These are phyloP conservation scores for Isotomurus palustris DNA, from an alignment of 2,888 invertebrate genomes.

Conservation along the genomic window DNA sequence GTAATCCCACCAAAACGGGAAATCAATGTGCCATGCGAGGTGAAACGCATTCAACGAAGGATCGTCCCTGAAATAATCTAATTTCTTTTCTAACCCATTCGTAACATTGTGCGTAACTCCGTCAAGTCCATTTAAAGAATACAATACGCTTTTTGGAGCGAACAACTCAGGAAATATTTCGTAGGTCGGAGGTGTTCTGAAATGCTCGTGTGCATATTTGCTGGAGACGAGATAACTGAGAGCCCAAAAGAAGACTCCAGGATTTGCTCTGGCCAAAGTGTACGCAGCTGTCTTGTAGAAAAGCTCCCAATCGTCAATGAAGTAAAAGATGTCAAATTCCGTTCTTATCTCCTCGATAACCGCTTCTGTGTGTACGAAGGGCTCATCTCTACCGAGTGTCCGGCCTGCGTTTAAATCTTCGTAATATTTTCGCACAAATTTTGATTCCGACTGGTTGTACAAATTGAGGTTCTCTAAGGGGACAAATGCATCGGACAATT, in stretches of 20 bases:
- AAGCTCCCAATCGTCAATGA: slow-evolving; percentile 66
- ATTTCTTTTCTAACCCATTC: slow-evolving; percentile 56
- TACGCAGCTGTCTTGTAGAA: slow-evolving; percentile 65
- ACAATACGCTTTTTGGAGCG: slow-evolving; percentile 58
- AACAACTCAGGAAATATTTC: slow-evolving; percentile 64
- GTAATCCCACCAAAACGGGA: slow-evolving; percentile 62
- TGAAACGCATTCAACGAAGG: slow-evolving; percentile 63
- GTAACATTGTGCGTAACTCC: slow-evolving; percentile 34
- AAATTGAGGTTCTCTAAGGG: too few relatives aligned
- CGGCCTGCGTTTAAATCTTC: too few relatives aligned
- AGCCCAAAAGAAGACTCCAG: slow-evolving; percentile 62
- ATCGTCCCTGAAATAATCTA: slow-evolving; percentile 69
- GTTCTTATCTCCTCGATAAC: too few relatives aligned
- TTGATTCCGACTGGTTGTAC: too few relatives aligned
- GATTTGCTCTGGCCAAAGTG: slow-evolving; percentile 62
- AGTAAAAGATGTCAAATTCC: slow-evolving; percentile 65
- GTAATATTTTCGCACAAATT: too few relatives aligned
- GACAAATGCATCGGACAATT: too few relatives aligned
- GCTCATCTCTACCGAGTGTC: too few relatives aligned
- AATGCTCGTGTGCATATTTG: slow-evolving; percentile 49
- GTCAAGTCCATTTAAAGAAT: slow-evolving; percentile 54
- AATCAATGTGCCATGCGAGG: slow-evolving; percentile 59
- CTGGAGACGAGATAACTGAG: slow-evolving; percentile 59
- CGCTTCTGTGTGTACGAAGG: too few relatives aligned
- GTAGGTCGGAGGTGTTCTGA: slow-evolving; percentile 64